Conservation (phyloP, 2,113 vertebrate genomes). For the Cairina moschata region DNA sequence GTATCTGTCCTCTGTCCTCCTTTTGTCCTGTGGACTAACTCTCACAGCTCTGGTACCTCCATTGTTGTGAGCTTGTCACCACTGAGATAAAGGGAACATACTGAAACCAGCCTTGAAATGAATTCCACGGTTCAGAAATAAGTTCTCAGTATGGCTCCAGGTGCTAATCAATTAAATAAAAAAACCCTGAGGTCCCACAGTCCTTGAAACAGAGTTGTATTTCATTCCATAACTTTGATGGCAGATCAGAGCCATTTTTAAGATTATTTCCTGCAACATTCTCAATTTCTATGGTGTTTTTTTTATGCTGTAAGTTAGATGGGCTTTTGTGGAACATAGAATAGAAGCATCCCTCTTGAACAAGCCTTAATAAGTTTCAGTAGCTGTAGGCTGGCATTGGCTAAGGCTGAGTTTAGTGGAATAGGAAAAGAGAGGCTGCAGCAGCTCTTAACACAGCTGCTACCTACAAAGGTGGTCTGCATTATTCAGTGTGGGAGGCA, state of each 20-base stretch:
- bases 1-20: background rate
- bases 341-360: background rate
- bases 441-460: background rate
- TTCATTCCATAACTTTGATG: background rate
- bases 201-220: background rate
- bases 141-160: background rate
- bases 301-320: background rate
- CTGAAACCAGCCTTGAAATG: background rate
- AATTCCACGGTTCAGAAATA: background rate
- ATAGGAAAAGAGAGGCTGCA: background rate
- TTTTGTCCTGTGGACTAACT: background rate
- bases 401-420: background rate
- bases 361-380: background rate
- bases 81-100: fast-evolving
- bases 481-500: background rate
- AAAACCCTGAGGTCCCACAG: background rate
- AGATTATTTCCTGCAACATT: background rate
- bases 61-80: background rate
- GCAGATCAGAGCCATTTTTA: background rate
- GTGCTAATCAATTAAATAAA: background rate
- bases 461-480: background rate
- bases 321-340: background rate
- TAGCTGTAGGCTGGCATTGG: background rate
- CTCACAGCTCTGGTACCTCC: background rate
- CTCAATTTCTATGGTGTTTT: background rate